Evolutionary conservation across 2,797 vertebrate species (phyloP), one percentile per base, ranked within the genome.

Genomic region (Tangara arthus): DNA sequence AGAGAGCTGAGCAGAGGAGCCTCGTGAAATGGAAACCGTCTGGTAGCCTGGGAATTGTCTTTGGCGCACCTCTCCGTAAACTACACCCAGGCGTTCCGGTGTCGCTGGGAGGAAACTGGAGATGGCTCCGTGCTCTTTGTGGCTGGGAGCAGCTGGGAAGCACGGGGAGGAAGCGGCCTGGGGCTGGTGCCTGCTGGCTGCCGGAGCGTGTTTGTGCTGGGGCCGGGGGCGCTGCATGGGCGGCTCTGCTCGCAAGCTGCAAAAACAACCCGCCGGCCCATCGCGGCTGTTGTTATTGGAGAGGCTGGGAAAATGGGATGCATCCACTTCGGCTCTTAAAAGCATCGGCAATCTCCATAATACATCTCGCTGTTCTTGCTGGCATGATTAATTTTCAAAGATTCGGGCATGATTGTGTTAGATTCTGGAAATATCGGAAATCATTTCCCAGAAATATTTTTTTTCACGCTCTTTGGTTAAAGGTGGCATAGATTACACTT

Each of bases 191-290:
- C 37, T 32, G 59, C 59, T 19, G 57, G 21, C 60, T 90, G 64
- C 56, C 55, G 71, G 50, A 66, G 34, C 0, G 0, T 41, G 63
- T 80, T 92, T 71, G 61, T 61, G 16, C 57, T 19, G 68, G 28
- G 57, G 21, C 64, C 32, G 19, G 23, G 7, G 1, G 11, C 5
- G 39, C 65, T 53, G 42, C 0, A 0, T 0, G 4, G 30, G 1
- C 0, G 2, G 24, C 47, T 82, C 88, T 63, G 35, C 78, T 60
- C 2, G 0, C 34, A 89, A 94, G 50, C 46, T 80, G 79, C 69
- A 71, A 53, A 90, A 93, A 68, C 23, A 87, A 27, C 35, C 73
- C 30, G 12, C 2, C 0, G 16, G 46, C 26, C 47, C 55, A 3
- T 35, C 16, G 13, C 4, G 66, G 21, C n/a, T 94, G 66, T 61